Conservation (phyloP, 2,797 vertebrate species). For the Cryptoprocta ferox region DNA sequence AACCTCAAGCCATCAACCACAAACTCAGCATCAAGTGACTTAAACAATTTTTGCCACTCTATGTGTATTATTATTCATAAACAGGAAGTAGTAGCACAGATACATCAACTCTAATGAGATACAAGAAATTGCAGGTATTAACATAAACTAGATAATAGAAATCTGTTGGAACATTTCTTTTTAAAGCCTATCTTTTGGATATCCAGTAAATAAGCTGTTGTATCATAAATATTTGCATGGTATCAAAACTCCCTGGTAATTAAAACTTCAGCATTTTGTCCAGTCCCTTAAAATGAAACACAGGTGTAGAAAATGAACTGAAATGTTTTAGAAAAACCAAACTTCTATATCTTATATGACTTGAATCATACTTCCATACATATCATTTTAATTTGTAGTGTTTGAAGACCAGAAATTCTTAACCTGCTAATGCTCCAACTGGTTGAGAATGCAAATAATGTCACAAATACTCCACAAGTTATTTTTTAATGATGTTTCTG, state of each 20-base stretch:
- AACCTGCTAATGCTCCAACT: not conserved
- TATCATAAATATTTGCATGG: conserved; percentile 24
- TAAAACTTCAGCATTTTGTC: conserved; percentile 27
- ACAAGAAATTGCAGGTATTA: conserved; percentile 10
- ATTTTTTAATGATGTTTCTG: not conserved
- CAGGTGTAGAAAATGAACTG: not conserved
- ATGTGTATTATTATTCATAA: not conserved
- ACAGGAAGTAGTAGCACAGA: not conserved
- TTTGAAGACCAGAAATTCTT: not conserved
- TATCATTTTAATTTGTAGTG: not conserved
- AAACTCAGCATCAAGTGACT: not conserved
- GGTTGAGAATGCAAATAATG: not conserved
- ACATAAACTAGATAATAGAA: not conserved
- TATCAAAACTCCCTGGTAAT: not conserved
- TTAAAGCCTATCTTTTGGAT: not conserved
- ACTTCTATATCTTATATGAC: not conserved
- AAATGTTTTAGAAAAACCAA: not conserved
- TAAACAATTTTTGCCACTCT: not conserved
- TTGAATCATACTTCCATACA: not conserved
- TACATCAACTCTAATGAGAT: not conserved
- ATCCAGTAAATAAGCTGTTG: not conserved
- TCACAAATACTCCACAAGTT: not conserved
- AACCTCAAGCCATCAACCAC: not conserved
- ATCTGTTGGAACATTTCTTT: conserved; percentile 3
- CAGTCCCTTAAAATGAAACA: not conserved